Percentiles rank a stretch among this genome's conserved stretches.
phyloP scores from a whole-genome alignment of 1,140 invertebrate genomes.

The Bombus confusus region DNA sequence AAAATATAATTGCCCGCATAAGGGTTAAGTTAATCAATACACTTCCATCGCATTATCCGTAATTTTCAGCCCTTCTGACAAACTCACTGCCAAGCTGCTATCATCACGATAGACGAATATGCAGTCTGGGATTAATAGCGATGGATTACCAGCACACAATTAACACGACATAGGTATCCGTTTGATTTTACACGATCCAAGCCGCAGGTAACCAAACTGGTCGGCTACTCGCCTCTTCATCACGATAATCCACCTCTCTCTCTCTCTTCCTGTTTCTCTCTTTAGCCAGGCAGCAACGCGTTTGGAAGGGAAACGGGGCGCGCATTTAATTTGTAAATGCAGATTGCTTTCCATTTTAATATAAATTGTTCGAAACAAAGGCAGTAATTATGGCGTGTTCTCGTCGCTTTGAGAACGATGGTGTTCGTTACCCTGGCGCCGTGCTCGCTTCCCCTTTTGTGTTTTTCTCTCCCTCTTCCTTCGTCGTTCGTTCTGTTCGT shows the following conservation, averaged over 20 bases:
- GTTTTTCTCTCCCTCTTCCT: background rate
- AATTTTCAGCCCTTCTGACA: background rate
- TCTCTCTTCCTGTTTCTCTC: background rate
- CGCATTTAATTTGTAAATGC: slow-evolving; percentile 80
- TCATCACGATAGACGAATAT: background rate
- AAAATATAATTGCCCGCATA: no score
- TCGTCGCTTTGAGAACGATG: slow-evolving; percentile 55
- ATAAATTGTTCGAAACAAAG: slow-evolving; percentile 81
- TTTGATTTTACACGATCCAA: slow-evolving; percentile 74
- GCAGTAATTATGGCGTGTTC: slow-evolving; percentile 74
- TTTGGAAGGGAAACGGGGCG: slow-evolving; percentile 50
- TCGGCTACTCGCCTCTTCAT: slow-evolving; percentile 57
- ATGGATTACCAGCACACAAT: slow-evolving; percentile 76
- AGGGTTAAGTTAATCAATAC: background rate
- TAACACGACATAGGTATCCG: slow-evolving; percentile 74
- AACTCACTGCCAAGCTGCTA: background rate
- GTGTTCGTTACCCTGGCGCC: slow-evolving; percentile 45
- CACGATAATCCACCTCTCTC: slow-evolving; percentile 66
- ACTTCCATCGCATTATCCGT: background rate
- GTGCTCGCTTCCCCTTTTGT: slow-evolving; percentile 5
- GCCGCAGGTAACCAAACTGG: slow-evolving; percentile 65
- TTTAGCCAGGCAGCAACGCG: slow-evolving; percentile 11
- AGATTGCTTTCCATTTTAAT: slow-evolving; percentile 81
- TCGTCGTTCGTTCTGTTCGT: background rate
- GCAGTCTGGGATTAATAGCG: slow-evolving; percentile 42